These are phyloP conservation scores for Drosophila persimilis DNA, from an alignment of 1,140 invertebrate genomes.

Conservation along the genomic window DNA sequence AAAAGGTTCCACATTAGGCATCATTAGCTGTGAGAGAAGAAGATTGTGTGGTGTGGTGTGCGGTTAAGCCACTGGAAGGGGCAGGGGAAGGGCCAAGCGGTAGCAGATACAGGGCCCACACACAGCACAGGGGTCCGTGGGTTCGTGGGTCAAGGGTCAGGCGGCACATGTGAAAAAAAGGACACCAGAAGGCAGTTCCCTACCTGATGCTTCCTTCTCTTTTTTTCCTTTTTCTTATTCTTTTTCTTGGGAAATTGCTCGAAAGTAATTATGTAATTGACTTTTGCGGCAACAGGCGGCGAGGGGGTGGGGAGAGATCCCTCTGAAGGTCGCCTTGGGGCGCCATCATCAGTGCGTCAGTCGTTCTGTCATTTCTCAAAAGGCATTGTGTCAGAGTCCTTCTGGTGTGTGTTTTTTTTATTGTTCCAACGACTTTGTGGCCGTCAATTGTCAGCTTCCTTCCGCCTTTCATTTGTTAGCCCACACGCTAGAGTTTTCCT, in stretches of 20 bases:
- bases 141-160: too few relatives aligned
- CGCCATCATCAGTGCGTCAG: constrained; percentile 31
- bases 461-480: constrained; percentile 55
- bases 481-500: constrained; percentile 12
- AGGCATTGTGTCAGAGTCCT: constrained; percentile 55
- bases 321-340: constrained; percentile 28
- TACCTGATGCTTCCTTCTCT: constrained; percentile 2
- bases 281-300: constrained; percentile 31
- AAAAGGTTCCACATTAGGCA: constrained; percentile 66
- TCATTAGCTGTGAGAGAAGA: constrained; percentile 52
- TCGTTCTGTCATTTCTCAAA: constrained; percentile 61
- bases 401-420: constrained; percentile 18
- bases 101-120: constrained; percentile 1
- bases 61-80: constrained; percentile 22
- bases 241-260: constrained; percentile 65
- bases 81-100: constrained; percentile 42
- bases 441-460: constrained; percentile 70
- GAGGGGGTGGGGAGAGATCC: constrained; percentile 9
- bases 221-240: not conserved
- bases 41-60: constrained; percentile 4
- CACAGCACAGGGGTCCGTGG: not conserved
- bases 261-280: constrained; percentile 77
- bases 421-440: constrained; percentile 30
- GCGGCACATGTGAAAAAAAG: constrained; percentile 36
- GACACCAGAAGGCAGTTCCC: constrained; percentile 27